phyloP scores from a whole-genome alignment of 2,113 vertebrate species.

The Chascanopsetta lugubris region DNA sequence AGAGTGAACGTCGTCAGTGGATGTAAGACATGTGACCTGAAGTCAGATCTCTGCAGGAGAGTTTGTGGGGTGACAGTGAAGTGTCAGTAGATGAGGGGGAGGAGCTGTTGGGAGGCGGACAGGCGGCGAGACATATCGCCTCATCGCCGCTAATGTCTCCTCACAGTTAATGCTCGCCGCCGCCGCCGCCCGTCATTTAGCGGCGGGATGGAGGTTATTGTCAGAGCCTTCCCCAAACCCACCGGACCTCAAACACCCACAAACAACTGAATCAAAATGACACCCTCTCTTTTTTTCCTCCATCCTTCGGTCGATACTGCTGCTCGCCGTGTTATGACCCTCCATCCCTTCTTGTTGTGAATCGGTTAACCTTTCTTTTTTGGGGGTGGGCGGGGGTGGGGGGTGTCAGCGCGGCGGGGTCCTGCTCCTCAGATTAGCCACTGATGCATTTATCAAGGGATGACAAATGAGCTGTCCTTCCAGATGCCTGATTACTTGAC shows the following conservation, averaged over 20 bases:
- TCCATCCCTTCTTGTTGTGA: slow-evolving; percentile 52
- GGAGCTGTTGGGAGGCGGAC: background rate
- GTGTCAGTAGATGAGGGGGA: background rate
- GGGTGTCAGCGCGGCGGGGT: slow-evolving; percentile 48
- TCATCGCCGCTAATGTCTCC: slow-evolving; percentile 33
- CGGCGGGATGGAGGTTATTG: slow-evolving; percentile 17
- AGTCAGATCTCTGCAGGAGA: background rate
- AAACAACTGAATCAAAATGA: slow-evolving; percentile 44
- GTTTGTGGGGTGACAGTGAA: background rate
- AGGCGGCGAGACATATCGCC: background rate
- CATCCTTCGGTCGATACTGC: background rate
- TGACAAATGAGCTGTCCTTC: slow-evolving; percentile 75
- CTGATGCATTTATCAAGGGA: slow-evolving; percentile 67
- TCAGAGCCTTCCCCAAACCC: slow-evolving; percentile 32
- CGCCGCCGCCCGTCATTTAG: slow-evolving; percentile 32
- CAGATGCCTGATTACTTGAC: slow-evolving; percentile 71
- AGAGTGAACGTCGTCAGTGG: background rate
- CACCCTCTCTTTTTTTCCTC: slow-evolving; percentile 6
- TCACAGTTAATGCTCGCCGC: slow-evolving; percentile 44
- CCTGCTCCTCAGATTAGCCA: slow-evolving; percentile 60
- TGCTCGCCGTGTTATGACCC: slow-evolving; percentile 11
- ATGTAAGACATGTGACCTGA: background rate
- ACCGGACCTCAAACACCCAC: slow-evolving; percentile 29
- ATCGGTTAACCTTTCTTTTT: slow-evolving; percentile 63
- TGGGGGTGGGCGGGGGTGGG: too few relatives aligned